phyloP scores from a whole-genome alignment of 1,140 invertebrate genomes.

The Magallana gigas region DNA sequence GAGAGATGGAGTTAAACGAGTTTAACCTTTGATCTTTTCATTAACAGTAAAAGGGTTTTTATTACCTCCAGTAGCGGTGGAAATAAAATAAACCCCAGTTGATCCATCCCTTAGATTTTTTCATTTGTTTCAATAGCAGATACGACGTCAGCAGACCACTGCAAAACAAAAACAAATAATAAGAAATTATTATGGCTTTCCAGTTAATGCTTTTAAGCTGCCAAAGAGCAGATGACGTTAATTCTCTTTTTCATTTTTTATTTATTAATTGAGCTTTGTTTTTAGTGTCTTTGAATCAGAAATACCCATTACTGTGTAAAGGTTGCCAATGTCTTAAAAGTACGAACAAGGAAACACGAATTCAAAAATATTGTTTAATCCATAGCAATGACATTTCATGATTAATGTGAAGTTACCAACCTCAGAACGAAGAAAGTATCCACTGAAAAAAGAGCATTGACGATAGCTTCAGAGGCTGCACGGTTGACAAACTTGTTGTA shows the following conservation, averaged over 20 bases:
- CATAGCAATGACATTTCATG: too few relatives aligned
- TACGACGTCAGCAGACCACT: constrained; percentile 61
- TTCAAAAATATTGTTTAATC: too few relatives aligned
- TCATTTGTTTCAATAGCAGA: constrained; percentile 79
- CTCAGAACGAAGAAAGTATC: constrained; percentile 91
- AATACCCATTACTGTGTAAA: too few relatives aligned
- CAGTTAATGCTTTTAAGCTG: background rate
- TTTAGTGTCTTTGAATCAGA: too few relatives aligned
- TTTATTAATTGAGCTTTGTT: too few relatives aligned
- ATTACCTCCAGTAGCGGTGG: constrained; percentile 63
- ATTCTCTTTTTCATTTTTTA: constrained; percentile 38
- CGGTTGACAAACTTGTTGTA: background rate
- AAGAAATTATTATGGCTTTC: too few relatives aligned
- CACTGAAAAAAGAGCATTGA: constrained; percentile 91
- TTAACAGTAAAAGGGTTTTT: background rate
- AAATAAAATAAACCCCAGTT: constrained; percentile 69
- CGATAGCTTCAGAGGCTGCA: constrained; percentile 68
- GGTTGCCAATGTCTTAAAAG: too few relatives aligned
- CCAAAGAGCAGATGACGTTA: background rate
- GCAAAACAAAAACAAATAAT: background rate
- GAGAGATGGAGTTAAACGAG: too few relatives aligned
- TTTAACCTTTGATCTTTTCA: too few relatives aligned
- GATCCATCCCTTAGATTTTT: constrained; percentile 65
- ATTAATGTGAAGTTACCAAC: constrained; percentile 31
- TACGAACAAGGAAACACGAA: too few relatives aligned